phyloP scores from a whole-genome alignment of 2,888 invertebrate genomes.

The Brenthis ino region DNA sequence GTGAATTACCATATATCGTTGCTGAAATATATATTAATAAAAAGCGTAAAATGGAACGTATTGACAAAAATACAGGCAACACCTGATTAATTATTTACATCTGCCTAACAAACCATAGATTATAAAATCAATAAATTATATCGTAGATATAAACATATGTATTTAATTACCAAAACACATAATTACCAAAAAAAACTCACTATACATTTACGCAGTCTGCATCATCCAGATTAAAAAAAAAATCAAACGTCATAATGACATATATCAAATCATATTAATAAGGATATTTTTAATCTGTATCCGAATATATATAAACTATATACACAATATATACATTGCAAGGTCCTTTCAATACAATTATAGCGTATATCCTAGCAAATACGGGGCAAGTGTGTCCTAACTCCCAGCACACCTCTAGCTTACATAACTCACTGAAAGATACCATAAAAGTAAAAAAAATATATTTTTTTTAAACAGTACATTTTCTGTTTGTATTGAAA shows the following conservation, averaged over 20 bases:
- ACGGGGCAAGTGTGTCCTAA: constrained; percentile 24
- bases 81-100: too few relatives aligned
- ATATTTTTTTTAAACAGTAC: too few relatives aligned
- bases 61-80: too few relatives aligned
- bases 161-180: not conserved
- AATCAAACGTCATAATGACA: not conserved
- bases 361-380: constrained; percentile 11
- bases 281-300: not conserved
- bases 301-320: not conserved
- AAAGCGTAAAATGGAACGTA: too few relatives aligned
- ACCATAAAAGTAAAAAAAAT: not conserved
- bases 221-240: not conserved
- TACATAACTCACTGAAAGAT: not conserved
- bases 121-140: not conserved
- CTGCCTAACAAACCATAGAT: too few relatives aligned
- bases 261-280: not conserved
- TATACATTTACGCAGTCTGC: too few relatives aligned
- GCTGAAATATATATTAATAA: too few relatives aligned
- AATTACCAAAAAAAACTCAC: not conserved
- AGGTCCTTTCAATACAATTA: constrained; percentile 22
- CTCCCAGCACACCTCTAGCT: constrained; percentile 31
- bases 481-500: too few relatives aligned
- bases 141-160: not conserved
- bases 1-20: too few relatives aligned
- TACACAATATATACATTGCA: constrained; percentile 10